A percentile compares a stretch with the other conserved stretches of the same genome.
Evolutionary conservation across 2,797 vertebrate genomes (phyloP).

Genomic region (Intellagama lesueurii): DNA sequence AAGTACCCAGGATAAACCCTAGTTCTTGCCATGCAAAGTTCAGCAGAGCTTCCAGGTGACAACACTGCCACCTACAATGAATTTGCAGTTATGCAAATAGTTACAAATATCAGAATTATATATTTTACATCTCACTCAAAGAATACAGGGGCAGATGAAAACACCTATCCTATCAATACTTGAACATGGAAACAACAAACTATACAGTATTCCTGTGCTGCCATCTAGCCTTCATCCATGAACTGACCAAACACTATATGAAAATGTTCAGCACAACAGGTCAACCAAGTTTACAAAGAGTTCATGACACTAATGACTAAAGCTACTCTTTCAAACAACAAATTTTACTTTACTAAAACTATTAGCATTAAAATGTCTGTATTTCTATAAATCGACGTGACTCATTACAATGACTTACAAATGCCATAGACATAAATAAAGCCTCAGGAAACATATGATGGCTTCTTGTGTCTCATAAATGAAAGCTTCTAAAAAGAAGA

Average conservation of each 20-base stretch:
- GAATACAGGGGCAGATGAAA: slow-evolving; percentile 4
- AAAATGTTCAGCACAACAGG: background rate
- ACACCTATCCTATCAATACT: background rate
- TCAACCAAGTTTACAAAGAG: background rate
- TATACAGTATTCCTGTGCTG: slow-evolving; percentile 47
- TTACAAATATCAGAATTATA: background rate
- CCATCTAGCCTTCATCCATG: slow-evolving; percentile 49
- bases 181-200: background rate
- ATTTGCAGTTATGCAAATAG: background rate
- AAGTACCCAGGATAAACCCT: background rate
- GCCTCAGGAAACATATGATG: too few species aligned
- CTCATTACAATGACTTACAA: background rate
- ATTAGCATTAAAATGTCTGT: background rate
- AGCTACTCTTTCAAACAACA: background rate
- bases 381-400: background rate
- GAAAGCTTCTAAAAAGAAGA: background rate
- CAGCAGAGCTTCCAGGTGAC: background rate
- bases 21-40: background rate
- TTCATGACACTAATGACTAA: background rate
- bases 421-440: background rate
- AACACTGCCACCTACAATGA: background rate
- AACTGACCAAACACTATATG: background rate
- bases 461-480: background rate
- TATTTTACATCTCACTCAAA: background rate
- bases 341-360: background rate